phyloP scores from a whole-genome alignment of 2,797 vertebrate genomes.

The Sylvia borin region DNA sequence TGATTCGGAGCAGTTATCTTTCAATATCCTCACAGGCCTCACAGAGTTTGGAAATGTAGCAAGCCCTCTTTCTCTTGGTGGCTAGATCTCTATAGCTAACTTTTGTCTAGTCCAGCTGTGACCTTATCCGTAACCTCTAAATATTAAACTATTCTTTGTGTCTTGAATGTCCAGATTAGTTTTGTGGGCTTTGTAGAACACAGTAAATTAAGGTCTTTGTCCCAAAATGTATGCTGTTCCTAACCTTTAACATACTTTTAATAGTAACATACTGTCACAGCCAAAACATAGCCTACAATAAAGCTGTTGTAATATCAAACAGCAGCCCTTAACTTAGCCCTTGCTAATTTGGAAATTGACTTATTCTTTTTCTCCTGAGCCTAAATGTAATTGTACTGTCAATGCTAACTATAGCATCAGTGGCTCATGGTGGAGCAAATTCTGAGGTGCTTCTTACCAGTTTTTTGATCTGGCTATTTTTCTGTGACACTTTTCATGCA shows the following conservation, averaged over 20 bases:
- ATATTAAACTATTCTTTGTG: not conserved
- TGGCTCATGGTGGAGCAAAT: not conserved
- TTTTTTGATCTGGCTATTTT: not conserved
- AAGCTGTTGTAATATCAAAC: not conserved
- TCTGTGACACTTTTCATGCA: not conserved
- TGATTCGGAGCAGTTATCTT: constrained; percentile 6
- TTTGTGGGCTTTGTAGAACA: not conserved
- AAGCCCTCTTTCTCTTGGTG: not conserved
- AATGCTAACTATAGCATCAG: not conserved
- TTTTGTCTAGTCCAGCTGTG: not conserved
- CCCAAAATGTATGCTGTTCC: not conserved
- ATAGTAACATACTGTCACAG: not conserved
- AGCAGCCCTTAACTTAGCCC: not conserved
- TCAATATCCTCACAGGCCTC: not conserved
- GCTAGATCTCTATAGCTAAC: not conserved
- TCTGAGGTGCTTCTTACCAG: not conserved
- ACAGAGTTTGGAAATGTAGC: not conserved
- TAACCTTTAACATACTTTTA: not conserved
- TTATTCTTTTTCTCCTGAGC: not conserved
- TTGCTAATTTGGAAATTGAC: not conserved
- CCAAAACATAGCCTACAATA: not conserved
- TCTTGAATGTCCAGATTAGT: not conserved
- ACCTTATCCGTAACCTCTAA: not conserved
- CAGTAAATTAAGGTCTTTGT: not conserved
- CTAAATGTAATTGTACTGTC: not conserved